These are phyloP conservation scores for Plusia festucae DNA, from an alignment of 2,888 invertebrate species.

Conservation along the genomic window DNA sequence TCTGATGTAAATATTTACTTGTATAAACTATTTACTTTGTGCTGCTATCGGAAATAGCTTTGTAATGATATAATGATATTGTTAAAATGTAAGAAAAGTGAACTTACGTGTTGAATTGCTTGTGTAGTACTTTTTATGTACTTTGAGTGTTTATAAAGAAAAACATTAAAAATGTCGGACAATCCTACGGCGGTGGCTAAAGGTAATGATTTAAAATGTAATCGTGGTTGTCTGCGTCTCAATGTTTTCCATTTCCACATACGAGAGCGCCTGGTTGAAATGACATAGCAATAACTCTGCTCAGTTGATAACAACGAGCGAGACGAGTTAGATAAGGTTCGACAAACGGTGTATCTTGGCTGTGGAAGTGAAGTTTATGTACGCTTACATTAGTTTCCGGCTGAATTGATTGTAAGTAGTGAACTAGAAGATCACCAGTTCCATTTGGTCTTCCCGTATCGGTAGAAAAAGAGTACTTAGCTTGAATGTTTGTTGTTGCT, in stretches of 20 bases:
- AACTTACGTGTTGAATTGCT: slow-evolving; percentile 46
- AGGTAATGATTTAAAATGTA: slow-evolving; percentile 67
- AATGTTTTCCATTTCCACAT: slow-evolving; percentile 23
- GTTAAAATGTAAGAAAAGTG: slow-evolving; percentile 27
- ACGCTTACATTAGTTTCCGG: background rate
- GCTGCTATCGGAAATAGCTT: slow-evolving; percentile 24
- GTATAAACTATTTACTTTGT: slow-evolving; percentile 31
- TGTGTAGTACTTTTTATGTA: slow-evolving; percentile 52
- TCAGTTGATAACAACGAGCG: slow-evolving; percentile 6
- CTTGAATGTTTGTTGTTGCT: background rate
- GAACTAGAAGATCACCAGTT: background rate
- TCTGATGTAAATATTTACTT: slow-evolving; percentile 31
- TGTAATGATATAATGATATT: no score
- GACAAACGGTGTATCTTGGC: slow-evolving; percentile 11
- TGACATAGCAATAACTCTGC: slow-evolving; percentile 13
- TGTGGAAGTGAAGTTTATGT: slow-evolving; percentile 27
- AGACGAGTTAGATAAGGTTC: background rate
- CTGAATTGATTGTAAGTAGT: background rate
- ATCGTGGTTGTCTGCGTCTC: slow-evolving; percentile 10
- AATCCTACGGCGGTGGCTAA: slow-evolving; percentile 75
- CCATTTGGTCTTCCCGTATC: background rate
- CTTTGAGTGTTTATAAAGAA: slow-evolving; percentile 52
- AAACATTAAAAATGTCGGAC: slow-evolving; percentile 70
- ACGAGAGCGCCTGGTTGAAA: slow-evolving; percentile 15
- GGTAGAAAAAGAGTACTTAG: background rate